Conservation (phyloP, 2,113 vertebrate genomes). For the Columbina picui region DNA sequence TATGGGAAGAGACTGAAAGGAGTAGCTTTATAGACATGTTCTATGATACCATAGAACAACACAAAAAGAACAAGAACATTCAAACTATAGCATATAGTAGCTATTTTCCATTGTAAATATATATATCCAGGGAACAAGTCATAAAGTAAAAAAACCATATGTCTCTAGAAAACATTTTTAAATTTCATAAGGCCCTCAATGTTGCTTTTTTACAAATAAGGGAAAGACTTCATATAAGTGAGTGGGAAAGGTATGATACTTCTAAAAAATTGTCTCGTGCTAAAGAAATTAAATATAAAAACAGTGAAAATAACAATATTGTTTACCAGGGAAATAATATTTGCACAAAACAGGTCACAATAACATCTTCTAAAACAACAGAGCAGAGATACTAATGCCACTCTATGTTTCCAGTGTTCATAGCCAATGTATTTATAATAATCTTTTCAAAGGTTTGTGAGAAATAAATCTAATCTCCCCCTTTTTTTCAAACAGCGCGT, state of each 20-base stretch:
- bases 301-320: background rate
- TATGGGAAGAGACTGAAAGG: constrained; percentile 22
- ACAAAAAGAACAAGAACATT: background rate
- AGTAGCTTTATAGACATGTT: background rate
- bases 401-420: constrained; percentile 27
- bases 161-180: background rate
- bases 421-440: constrained; percentile 64
- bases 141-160: background rate
- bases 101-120: background rate
- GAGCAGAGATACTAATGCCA: background rate
- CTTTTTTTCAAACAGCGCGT: constrained; percentile 38
- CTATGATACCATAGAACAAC: background rate
- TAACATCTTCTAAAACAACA: constrained; percentile 15
- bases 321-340: constrained; percentile 19
- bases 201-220: constrained; percentile 19
- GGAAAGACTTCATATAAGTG: background rate
- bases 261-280: background rate
- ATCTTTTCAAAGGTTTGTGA: constrained; percentile 53
- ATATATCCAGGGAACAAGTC: background rate
- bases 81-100: background rate
- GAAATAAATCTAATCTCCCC: constrained; percentile 60
- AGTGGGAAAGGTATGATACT: background rate
- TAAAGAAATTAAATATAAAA: background rate
- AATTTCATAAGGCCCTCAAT: background rate
- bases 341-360: constrained; percentile 2